phyloP scores from a whole-genome alignment of 2,888 invertebrate species.

The Caenorhabditis sulstoni region DNA sequence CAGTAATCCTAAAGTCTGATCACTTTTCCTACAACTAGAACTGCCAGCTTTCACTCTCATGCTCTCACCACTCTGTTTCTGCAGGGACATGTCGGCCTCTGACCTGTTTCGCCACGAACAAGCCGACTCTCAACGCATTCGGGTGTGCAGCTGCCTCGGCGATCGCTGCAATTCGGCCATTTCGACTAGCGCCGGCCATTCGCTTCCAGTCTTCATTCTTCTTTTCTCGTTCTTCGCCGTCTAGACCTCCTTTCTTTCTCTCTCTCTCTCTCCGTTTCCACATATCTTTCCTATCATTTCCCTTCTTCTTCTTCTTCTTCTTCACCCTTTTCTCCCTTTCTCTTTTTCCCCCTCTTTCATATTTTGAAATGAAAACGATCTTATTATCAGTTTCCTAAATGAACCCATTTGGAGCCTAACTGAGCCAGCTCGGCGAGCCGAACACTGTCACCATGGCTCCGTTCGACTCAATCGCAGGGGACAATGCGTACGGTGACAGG shows the following conservation, averaged over 20 bases:
- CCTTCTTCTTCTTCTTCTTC: neutral
- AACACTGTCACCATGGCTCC: constrained; percentile 62
- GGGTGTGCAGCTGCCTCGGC: constrained; percentile 78
- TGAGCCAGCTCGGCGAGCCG: constrained; percentile 64
- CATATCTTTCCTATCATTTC: constrained; percentile 8
- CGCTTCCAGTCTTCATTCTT: neutral
- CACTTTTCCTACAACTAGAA: no score
- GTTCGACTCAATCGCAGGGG: constrained; percentile 61
- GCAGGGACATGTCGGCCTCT: constrained; percentile 77
- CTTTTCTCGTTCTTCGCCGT: neutral
- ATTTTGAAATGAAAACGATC: no score
- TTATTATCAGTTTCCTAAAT: no score
- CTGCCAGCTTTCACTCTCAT: no score
- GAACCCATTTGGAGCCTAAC: constrained; percentile 16
- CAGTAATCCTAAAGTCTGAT: no score
- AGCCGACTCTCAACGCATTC: constrained; percentile 66
- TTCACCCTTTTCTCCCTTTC: neutral
- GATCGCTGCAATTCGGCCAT: constrained; percentile 65
- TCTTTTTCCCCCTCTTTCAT: neutral
- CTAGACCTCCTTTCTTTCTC: neutral
- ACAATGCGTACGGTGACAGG: constrained; percentile 62
- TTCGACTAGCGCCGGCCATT: constrained; percentile 20
- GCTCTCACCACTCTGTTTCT: no score
- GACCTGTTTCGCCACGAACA: constrained; percentile 77
- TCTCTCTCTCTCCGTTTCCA: neutral